Evolutionary conservation across 2,888 invertebrate genomes (phyloP), one percentile per base, ranked within the genome.

Genomic region (Euclidia mi): DNA sequence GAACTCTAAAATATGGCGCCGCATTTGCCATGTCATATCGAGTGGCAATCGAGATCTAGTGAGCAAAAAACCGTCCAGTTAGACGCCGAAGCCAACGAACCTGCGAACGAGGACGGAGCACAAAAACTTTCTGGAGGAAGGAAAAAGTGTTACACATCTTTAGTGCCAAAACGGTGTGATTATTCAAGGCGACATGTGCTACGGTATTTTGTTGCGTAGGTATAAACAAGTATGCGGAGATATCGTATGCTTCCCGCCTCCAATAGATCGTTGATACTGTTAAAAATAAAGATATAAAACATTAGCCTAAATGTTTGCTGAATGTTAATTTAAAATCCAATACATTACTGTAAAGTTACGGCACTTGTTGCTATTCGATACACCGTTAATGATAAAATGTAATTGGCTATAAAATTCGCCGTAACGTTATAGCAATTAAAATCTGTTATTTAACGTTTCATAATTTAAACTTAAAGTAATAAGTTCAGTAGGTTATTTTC

Each of bases 31-130:
- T 78, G 74, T 84, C 72, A 79, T 79, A 82, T 80, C 56, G 65
- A 83, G 77, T 79, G 71, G 76, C 79, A 72, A 79, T 82, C 68
- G 79, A 83, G 78, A 79, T 76, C 17, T 29, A 1, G 28, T 18
- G 20, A 51, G 47, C 56, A 90, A 92, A 90, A 91, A 90, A 87
- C 65, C 70, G 81, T 87, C 83, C 91, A 87, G 91, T 91, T 91
- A 91, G 80, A 84, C 80, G 88, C 79, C 85, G 80, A 76, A 82
- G 91, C 82, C 91, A 89, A 87, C 85, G 89, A 88, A 89, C 89
- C 82, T 82, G 73, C 63, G 58, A 89, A 82, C 67, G 82, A 78
- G 88, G 84, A 71, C 88, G 77, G 64, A 63, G 49, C 67, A 82
- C 79, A 89, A 91, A 91, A 90, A 89, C 81, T 76, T 76, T 84